These are phyloP conservation scores for Cladorhizidae sp. DNA, from an alignment of 37 sponge, comb jelly and placozoan genomes.

Conservation along the genomic window DNA sequence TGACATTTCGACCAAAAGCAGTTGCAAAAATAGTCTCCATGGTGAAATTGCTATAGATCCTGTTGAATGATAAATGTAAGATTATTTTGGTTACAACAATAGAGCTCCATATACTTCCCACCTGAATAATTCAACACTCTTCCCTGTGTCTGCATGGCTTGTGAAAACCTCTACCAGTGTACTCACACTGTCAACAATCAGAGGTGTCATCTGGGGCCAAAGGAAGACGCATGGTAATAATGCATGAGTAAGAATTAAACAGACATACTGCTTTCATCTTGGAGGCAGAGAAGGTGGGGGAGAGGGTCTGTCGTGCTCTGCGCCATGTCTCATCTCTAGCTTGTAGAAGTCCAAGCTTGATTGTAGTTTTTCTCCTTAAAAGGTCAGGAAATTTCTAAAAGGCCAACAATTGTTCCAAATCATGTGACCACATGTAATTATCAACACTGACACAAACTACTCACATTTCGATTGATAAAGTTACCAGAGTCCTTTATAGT, in stretches of 20 bases:
- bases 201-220: constrained; percentile 62
- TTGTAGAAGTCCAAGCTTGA: background rate
- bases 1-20: constrained; percentile 58
- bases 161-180: constrained; percentile 24
- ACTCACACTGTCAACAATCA: constrained; percentile 41
- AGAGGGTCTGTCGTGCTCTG: constrained; percentile 1
- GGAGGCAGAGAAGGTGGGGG: background rate
- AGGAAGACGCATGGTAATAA: too few relatives aligned
- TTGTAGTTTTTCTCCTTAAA: background rate
- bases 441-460: background rate
- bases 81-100: constrained; percentile 8
- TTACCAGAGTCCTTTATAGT: background rate
- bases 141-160: constrained; percentile 20
- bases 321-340: background rate
- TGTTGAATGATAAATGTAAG: constrained; percentile 12
- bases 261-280: constrained; percentile 1
- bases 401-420: background rate
- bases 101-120: background rate
- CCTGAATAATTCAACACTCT: constrained; percentile 48
- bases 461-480: background rate
- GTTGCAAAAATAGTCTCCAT: constrained; percentile 76
- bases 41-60: constrained; percentile 40
- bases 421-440: background rate
- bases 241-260: too few relatives aligned
- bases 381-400: background rate